A percentile compares a stretch with the other conserved stretches of the same genome.
phyloP scores from a whole-genome alignment of 2,888 invertebrate genomes.

The Orchestes rusci region DNA sequence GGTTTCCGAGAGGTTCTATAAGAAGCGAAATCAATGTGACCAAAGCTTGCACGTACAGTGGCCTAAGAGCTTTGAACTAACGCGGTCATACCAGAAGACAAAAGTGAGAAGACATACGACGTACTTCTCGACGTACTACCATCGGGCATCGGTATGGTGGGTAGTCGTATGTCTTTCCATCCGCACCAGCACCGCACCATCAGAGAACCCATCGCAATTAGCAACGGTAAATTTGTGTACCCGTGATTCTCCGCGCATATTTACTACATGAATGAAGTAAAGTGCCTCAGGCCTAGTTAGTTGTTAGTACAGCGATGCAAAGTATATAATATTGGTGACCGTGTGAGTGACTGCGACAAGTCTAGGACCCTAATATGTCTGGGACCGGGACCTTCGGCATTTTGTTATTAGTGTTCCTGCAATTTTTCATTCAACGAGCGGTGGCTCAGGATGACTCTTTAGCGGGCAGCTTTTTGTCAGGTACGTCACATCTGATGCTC shows the following conservation, averaged over 20 bases:
- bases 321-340: slow-evolving; percentile 32
- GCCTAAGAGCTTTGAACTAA: slow-evolving; percentile 25
- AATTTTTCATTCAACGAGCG: slow-evolving; percentile 32
- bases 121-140: slow-evolving; percentile 15
- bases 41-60: slow-evolving; percentile 16
- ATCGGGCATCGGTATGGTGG: slow-evolving; percentile 24
- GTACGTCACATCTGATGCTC: slow-evolving; percentile 43
- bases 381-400: slow-evolving; percentile 30
- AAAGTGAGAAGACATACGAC: too few relatives aligned
- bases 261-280: slow-evolving; percentile 42
- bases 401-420: slow-evolving; percentile 18
- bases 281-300: slow-evolving; percentile 24
- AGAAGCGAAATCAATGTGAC: slow-evolving; percentile 17
- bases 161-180: too few relatives aligned
- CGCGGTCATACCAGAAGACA: slow-evolving; percentile 24
- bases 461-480: slow-evolving; percentile 75
- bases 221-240: slow-evolving; percentile 42
- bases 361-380: slow-evolving; percentile 28
- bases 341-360: slow-evolving; percentile 29
- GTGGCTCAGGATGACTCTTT: slow-evolving; percentile 65
- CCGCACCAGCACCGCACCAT: slow-evolving; percentile 20
- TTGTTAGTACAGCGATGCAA: slow-evolving; percentile 28
- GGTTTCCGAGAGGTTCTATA: slow-evolving; percentile 17
- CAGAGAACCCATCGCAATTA: slow-evolving; percentile 25
- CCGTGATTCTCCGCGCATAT: slow-evolving; percentile 39